Base-by-base conservation (phyloP, 2,797 vertebrate genomes). In the Yasuhikotakia modesta region DNA sequence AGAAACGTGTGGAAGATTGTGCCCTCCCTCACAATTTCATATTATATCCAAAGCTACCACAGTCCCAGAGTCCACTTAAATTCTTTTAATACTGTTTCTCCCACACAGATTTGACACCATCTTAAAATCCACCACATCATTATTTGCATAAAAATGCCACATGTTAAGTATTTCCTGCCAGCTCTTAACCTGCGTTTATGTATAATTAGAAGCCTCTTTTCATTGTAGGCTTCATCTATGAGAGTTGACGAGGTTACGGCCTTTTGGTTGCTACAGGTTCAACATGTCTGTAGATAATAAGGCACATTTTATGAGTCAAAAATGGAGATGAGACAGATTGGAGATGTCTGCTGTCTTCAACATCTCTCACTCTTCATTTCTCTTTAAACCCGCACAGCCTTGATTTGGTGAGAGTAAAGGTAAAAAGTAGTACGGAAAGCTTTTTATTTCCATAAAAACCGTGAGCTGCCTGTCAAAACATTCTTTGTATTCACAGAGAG, bases 21-120 rank as follows among this genome's bases (percentile, higher is more conserved):
- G 85, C 82, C 88, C 88, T 86, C 79, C 78, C 88, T 92, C 88
- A 92, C 91, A 90, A 91, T 92, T 90, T 90, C 89, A 87, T 87
- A 92, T 93, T 90, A 91, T 91, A 88, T 87, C 90, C 87, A 90
- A 87, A 86, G 87, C 89, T 90, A 89, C 89, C 87, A 89, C 88
- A 88, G 87, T 88, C 86, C 86, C 68, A 78, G 78, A 86, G 85
- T 87, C 86, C 87, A 90, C 91, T 91, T 90, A 91, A 90, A 86
- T 10, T 30, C 70, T 79, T n/a, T 76, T 72, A 60, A 81, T 70
- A 73, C 32, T 1, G 22, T 4, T 16, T 60, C 50, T 79, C 30
- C 46, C 24, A 55, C 72, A 70, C 27, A 52, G 53, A 65, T 73
- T 48, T 21, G 45, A 63, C 69, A 50, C 45, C 45, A 75, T 79